A percentile compares a stretch with the other conserved stretches of the same genome.
Evolutionary conservation across 2,113 vertebrate species (phyloP).

Genomic region (Egretta garzetta): DNA sequence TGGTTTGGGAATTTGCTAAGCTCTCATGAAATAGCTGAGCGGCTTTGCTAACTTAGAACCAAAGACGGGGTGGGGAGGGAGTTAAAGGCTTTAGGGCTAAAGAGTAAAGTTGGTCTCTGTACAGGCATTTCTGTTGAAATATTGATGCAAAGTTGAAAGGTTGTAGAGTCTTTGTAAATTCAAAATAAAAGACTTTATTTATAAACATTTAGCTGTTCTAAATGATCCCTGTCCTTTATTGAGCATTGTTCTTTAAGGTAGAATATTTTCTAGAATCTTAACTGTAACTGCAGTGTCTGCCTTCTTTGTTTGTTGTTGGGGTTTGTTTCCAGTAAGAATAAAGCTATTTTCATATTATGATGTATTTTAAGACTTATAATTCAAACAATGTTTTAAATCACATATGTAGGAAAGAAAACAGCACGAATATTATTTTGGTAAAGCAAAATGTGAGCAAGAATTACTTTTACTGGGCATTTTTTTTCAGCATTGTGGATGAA

Average conservation of each 20-base stretch:
- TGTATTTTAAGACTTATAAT: not conserved
- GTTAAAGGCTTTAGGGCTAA: not conserved
- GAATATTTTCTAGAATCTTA: not conserved
- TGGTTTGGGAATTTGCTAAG: not conserved
- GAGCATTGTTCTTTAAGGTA: not conserved
- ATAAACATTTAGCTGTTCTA: not conserved
- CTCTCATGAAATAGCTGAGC: not conserved
- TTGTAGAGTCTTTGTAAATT: not conserved
- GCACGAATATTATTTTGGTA: not conserved
- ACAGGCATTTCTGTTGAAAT: constrained; percentile 1
- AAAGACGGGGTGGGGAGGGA: not conserved
- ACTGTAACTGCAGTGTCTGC: not conserved
- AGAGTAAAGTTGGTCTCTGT: not conserved
- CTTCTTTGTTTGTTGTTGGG: not conserved
- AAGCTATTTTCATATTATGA: not conserved
- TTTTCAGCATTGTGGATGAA: not conserved
- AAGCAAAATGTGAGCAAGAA: not conserved
- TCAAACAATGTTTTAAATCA: not conserved
- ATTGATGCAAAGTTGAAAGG: not conserved
- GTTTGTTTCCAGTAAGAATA: not conserved
- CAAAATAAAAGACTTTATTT: not conserved
- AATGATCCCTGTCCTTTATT: not conserved
- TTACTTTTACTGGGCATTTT: not conserved
- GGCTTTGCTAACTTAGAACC: not conserved
- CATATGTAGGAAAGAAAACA: not conserved